Percentiles rank a stretch among this genome's conserved stretches.
Conservation (phyloP, 1,140 invertebrate genomes). For the Pseudomyrmex cubaensis region DNA sequence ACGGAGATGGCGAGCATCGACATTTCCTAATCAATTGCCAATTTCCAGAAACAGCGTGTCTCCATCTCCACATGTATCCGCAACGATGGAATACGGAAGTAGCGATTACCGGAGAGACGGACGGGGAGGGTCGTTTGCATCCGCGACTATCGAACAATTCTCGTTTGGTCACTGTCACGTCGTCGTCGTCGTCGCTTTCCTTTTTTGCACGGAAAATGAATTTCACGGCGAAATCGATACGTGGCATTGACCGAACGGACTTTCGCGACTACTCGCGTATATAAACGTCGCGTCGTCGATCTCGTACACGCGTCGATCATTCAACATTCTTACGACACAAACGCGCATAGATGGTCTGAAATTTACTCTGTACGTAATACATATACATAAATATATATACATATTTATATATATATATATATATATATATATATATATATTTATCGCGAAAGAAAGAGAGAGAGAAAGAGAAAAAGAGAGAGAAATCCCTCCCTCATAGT, state of each 20-base stretch:
- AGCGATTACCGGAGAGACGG: conserved; percentile 18
- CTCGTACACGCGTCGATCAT: conserved; percentile 5
- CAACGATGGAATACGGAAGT: conserved; percentile 17
- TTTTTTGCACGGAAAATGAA: neutral
- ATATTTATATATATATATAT: conserved; percentile 7
- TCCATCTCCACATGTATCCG: conserved; percentile 5
- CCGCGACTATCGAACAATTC: conserved; percentile 14
- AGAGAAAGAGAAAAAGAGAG: conserved; percentile 19
- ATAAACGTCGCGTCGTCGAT: neutral
- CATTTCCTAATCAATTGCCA: conserved; percentile 26
- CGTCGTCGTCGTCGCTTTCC: neutral
- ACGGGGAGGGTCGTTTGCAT: neutral
- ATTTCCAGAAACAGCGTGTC: neutral
- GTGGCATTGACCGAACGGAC: conserved; percentile 1
- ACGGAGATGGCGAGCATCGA: conserved; percentile 21
- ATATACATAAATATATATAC: conserved; percentile 24
- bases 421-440: conserved; percentile 19
- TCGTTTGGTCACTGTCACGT: conserved; percentile 9
- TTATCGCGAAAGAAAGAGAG: conserved; percentile 19
- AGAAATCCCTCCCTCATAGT: conserved; percentile 25
- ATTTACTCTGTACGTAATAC: conserved; percentile 28
- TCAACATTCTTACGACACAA: conserved; percentile 19
- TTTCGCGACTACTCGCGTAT: conserved; percentile 9
- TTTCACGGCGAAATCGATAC: neutral
- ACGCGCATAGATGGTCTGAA: neutral